Conservation (phyloP, 2,888 invertebrate genomes). For the Synergus gifuensis region DNA sequence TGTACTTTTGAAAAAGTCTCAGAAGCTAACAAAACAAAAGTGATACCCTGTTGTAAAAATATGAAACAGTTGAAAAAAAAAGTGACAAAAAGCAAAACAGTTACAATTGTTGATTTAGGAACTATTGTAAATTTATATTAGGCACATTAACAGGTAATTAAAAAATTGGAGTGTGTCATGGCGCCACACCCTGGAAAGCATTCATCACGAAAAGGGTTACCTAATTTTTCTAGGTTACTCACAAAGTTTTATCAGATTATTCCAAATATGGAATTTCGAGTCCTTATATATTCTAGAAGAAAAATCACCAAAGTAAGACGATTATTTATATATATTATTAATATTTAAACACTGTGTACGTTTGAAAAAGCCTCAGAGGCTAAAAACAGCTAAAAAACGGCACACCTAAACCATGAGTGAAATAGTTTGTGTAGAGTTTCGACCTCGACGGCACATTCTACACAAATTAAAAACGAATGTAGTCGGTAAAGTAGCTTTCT, state of each 20-base stretch:
- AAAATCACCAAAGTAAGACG: not conserved
- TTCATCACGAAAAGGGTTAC: not conserved
- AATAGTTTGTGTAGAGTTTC: not conserved
- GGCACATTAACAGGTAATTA: too few relatives aligned
- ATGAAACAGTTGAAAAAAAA: not conserved
- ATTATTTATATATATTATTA: not conserved
- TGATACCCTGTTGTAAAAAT: not conserved
- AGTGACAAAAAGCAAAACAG: not conserved
- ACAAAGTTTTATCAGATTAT: not conserved
- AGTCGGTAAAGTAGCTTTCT: not conserved
- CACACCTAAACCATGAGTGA: slow-evolving; percentile 2
- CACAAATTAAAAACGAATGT: not conserved
- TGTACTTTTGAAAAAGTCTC: too few relatives aligned
- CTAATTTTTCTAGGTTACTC: not conserved
- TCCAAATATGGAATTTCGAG: not conserved
- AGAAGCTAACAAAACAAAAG: not conserved
- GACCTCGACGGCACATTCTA: too few relatives aligned
- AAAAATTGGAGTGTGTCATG: not conserved
- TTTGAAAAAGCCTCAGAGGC: not conserved
- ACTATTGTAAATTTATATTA: not conserved
- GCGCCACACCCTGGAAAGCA: slow-evolving; percentile 7
- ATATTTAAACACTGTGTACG: not conserved
- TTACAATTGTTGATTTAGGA: not conserved
- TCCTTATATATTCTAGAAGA: not conserved
- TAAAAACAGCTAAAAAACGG: not conserved